These are phyloP conservation scores for Linnaemya vulpina DNA, from an alignment of 2,888 invertebrate genomes.

Conservation along the genomic window DNA sequence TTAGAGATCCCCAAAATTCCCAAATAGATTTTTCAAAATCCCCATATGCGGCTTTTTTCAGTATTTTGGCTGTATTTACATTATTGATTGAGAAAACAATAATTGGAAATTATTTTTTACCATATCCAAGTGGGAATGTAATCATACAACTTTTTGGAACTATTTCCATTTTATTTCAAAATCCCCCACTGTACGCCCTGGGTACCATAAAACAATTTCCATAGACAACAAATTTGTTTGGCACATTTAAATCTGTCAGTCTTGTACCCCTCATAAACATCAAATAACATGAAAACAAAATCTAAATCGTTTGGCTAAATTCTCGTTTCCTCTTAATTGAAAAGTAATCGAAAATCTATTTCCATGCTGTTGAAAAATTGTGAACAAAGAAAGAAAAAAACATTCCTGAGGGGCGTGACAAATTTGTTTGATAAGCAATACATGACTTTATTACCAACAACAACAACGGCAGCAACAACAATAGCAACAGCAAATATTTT, in stretches of 20 bases:
- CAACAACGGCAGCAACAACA: too few species aligned
- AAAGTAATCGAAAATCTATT: slow-evolving; percentile 59
- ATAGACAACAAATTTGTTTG: slow-evolving; percentile 3
- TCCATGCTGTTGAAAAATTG: slow-evolving; percentile 5
- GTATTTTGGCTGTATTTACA: too few species aligned
- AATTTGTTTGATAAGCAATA: slow-evolving; percentile 73
- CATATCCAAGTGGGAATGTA: too few species aligned
- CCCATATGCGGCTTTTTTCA: too few species aligned
- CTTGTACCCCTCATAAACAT: not conserved
- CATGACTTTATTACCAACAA: slow-evolving; percentile 67
- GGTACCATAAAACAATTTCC: not conserved
- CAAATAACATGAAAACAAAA: not conserved
- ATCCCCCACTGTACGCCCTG: too few species aligned
- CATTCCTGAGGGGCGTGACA: slow-evolving; percentile 79
- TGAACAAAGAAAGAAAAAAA: not conserved
- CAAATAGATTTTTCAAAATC: too few species aligned
- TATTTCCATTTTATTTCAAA: too few species aligned
- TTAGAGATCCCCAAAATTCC: too few species aligned
- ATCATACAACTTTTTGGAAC: too few species aligned
- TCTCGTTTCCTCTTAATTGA: slow-evolving; percentile 74
- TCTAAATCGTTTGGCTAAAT: slow-evolving; percentile 69
- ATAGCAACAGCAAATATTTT: slow-evolving; percentile 59
- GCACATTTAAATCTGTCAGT: not conserved
- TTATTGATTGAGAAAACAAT: too few species aligned
- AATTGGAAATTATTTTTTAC: too few species aligned